phyloP scores from a whole-genome alignment of 92 coral and sea anemone genomes.

The Meandrina meandrites region DNA sequence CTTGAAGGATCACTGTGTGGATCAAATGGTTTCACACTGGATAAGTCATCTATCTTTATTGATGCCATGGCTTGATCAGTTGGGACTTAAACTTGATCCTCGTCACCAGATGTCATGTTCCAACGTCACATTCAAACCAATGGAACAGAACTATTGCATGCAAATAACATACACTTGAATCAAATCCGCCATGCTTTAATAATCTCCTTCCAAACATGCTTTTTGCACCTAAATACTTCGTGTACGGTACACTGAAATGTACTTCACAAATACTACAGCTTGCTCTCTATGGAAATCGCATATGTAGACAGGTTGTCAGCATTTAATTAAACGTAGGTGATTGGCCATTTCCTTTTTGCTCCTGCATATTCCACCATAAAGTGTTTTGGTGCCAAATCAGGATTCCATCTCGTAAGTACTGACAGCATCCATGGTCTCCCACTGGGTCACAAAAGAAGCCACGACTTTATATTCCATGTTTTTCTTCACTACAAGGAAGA shows the following conservation, averaged over 20 bases:
- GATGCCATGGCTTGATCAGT: conserved; percentile 7
- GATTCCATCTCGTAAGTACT: conserved; percentile 61
- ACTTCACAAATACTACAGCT: conserved; percentile 6
- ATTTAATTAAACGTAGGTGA: background rate
- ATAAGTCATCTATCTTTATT: conserved; percentile 23
- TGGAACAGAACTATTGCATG: background rate
- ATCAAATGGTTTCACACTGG: conserved; percentile 19
- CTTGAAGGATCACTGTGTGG: conserved; percentile 22
- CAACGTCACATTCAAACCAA: background rate
- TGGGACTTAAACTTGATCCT: background rate
- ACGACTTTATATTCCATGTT: conserved; percentile 68
- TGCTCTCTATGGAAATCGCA: conserved; percentile 42
- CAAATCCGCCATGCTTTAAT: conserved; percentile 1
- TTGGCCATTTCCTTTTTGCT: background rate
- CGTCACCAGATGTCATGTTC: conserved; percentile 23
- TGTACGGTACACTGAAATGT: background rate
- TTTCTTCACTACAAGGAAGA: conserved; percentile 59
- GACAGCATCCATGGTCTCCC: conserved; percentile 55
- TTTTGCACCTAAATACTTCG: no score
- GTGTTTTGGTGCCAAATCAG: conserved; percentile 47
- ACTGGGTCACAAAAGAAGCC: conserved; percentile 71
- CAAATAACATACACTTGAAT: background rate
- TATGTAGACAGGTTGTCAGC: conserved; percentile 20
- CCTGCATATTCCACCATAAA: conserved; percentile 72
- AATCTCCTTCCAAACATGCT: background rate